phyloP scores from a whole-genome alignment of 1,140 invertebrate species.

The Nomia melanderi region DNA sequence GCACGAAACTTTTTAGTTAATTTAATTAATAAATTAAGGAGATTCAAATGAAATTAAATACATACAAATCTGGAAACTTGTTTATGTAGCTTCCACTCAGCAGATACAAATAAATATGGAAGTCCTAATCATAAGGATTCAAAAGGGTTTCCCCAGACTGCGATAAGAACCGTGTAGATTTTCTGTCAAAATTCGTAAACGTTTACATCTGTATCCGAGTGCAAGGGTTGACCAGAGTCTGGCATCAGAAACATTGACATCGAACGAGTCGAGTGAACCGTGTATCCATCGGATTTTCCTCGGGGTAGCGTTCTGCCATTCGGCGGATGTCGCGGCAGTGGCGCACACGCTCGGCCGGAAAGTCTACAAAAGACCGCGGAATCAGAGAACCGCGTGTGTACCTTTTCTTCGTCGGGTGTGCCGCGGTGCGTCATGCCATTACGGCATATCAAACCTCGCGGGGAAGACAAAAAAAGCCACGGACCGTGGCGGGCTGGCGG shows the following conservation, averaged over 20 bases:
- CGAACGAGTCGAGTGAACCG: neutral
- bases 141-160: no score
- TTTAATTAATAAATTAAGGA: no score
- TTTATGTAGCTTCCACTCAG: no score
- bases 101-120: no score
- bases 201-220: no score
- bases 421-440: constrained; percentile 50
- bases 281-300: neutral
- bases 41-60: no score
- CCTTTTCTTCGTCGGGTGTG: constrained; percentile 30
- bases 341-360: constrained; percentile 1
- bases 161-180: no score
- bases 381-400: constrained; percentile 44
- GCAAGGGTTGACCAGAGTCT: no score
- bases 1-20: no score
- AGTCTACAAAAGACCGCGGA: constrained; percentile 48
- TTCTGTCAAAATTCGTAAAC: no score
- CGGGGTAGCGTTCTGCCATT: neutral
- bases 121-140: no score
- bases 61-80: no score
- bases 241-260: neutral
- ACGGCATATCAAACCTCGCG: constrained; percentile 58
- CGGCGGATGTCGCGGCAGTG: neutral
- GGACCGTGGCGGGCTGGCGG: constrained; percentile 56
- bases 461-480: constrained; percentile 48